Percentiles rank a stretch among this genome's conserved stretches.
Conservation (phyloP, 2,797 vertebrate genomes). For the Syngnathus acus region DNA sequence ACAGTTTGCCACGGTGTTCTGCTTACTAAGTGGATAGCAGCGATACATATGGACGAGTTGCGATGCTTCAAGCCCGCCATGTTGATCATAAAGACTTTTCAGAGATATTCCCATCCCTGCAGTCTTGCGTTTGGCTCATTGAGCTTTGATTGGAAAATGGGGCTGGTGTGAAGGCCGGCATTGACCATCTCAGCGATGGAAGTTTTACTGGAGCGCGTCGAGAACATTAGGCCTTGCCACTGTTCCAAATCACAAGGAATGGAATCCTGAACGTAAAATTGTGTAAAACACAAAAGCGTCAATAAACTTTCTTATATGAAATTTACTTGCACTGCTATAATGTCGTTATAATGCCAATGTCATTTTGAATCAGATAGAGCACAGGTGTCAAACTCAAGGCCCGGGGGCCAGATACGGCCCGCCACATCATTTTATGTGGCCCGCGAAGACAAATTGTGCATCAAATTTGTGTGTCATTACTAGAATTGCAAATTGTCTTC, state of each 20-base stretch:
- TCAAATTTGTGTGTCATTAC: too few species aligned
- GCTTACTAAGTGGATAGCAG: constrained; percentile 27
- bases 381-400: too few species aligned
- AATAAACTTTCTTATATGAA: background rate
- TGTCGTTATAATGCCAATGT: too few species aligned
- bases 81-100: background rate
- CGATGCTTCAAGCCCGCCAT: constrained; percentile 44
- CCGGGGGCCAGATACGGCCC: too few species aligned
- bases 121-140: constrained; percentile 14
- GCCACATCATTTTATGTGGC: too few species aligned
- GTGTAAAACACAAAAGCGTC: background rate
- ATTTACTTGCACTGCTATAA: too few species aligned
- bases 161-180: background rate
- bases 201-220: background rate
- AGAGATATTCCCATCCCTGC: constrained; percentile 45
- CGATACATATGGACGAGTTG: constrained; percentile 31
- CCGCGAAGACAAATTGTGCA: too few species aligned
- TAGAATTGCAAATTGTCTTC: too few species aligned
- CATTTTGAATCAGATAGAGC: too few species aligned
- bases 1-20: constrained; percentile 33
- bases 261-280: background rate
- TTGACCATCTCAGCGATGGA: background rate
- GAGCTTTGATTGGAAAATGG: constrained; percentile 4
- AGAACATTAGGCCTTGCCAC: background rate
- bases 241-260: background rate